Evolutionary conservation across 2,113 vertebrate species (phyloP).

Genomic region (Hucho hucho): DNA sequence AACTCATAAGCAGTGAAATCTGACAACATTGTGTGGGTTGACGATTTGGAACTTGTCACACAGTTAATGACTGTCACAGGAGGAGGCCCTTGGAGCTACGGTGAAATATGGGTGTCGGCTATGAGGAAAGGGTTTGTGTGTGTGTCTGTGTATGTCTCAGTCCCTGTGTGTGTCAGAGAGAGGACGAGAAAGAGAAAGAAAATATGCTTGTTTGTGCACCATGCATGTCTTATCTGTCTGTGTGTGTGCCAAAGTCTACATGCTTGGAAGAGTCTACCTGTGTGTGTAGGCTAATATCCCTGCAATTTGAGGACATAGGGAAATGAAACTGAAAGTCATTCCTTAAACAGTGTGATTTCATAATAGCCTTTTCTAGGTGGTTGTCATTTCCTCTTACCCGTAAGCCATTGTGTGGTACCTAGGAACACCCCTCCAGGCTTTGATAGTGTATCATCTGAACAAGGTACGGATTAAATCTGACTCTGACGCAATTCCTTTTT

Average conservation of each 20-base stretch:
- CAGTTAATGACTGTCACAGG: constrained; percentile 51
- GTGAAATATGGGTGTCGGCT: constrained; percentile 10
- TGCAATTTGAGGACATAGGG: constrained; percentile 31
- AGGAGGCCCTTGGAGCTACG: constrained; percentile 33
- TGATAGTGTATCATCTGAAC: background rate
- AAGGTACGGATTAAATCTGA: constrained; percentile 51
- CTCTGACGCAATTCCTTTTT: constrained; percentile 54
- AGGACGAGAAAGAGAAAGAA: background rate
- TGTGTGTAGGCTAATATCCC: background rate
- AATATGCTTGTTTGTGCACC: background rate
- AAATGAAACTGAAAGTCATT: constrained; percentile 33
- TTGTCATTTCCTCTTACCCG: constrained; percentile 52
- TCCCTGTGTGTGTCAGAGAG: background rate
- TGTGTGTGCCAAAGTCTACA: background rate
- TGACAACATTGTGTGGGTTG: background rate
- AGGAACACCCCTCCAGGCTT: constrained; percentile 7
- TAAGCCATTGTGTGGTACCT: constrained; percentile 57
- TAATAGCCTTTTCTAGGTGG: constrained; percentile 46
- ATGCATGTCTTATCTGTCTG: constrained; percentile 1
- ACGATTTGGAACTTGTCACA: constrained; percentile 24
- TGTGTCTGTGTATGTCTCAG: background rate
- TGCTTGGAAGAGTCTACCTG: too few relatives aligned
- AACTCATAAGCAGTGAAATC: background rate
- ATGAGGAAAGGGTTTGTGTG: background rate
- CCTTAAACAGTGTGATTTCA: constrained; percentile 66